These are phyloP conservation scores for Tachina fera DNA, from an alignment of 2,888 invertebrate species.

Conservation along the genomic window DNA sequence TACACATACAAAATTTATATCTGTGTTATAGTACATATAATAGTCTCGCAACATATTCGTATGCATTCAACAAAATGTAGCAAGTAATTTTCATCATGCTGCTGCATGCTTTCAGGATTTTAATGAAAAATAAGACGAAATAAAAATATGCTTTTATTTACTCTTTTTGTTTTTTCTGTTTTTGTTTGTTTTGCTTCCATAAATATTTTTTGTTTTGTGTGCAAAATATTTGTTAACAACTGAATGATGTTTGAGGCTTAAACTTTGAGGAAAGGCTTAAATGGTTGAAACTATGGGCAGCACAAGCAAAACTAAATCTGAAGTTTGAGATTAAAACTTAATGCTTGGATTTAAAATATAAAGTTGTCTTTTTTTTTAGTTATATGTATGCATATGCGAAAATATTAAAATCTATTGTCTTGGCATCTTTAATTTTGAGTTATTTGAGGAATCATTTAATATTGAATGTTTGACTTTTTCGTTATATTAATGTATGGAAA, in stretches of 20 bases:
- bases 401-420: neutral
- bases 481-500: too few relatives aligned
- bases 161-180: neutral
- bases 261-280: conserved; percentile 1
- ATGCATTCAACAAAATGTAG: conserved; percentile 32
- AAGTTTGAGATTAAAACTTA: neutral
- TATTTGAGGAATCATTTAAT: too few relatives aligned
- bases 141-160: conserved; percentile 27
- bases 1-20: neutral
- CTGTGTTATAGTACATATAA: conserved; percentile 3
- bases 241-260: conserved; percentile 18
- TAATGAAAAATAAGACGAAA: conserved; percentile 32
- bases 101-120: conserved; percentile 52
- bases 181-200: conserved; percentile 4
- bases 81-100: conserved; percentile 63
- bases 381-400: neutral
- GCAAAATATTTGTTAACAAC: conserved; percentile 27
- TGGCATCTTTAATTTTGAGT: too few relatives aligned
- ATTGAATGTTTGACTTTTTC: too few relatives aligned
- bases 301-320: conserved; percentile 4
- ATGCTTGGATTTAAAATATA: conserved; percentile 2
- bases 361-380: neutral
- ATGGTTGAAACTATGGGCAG: neutral
- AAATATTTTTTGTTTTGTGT: conserved; percentile 17
- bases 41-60: conserved; percentile 31